Percentiles rank a stretch among this genome's conserved stretches.
phyloP scores from a whole-genome alignment of 2,888 invertebrate species.

The Embidobia sp. region DNA sequence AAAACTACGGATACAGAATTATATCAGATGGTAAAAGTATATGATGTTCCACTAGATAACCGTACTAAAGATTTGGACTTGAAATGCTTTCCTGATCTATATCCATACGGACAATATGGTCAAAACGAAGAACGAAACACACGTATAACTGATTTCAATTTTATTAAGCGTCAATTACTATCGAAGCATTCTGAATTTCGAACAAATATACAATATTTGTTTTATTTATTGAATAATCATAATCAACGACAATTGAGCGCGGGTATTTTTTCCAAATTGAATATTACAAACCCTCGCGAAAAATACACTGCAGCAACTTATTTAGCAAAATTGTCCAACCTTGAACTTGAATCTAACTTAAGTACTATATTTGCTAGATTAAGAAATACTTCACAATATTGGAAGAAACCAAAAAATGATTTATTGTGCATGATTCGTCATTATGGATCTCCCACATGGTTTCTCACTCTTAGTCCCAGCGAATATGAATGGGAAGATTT shows the following conservation, averaged over 20 bases:
- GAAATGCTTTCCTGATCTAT: constrained; percentile 63
- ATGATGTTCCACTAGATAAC: constrained; percentile 61
- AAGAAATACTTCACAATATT: too few relatives aligned
- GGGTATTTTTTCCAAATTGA: too few relatives aligned
- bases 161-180: too few relatives aligned
- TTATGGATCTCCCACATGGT: constrained; percentile 69
- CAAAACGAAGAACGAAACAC: constrained; percentile 58
- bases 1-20: not conserved
- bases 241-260: too few relatives aligned
- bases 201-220: too few relatives aligned
- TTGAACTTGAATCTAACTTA: constrained; percentile 8
- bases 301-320: too few relatives aligned
- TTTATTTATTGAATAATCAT: constrained; percentile 61
- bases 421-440: constrained; percentile 63
- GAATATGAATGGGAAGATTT: constrained; percentile 68
- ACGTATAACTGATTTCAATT: constrained; percentile 64
- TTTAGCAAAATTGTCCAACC: too few relatives aligned
- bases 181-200: too few relatives aligned
- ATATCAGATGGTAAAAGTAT: too few relatives aligned
- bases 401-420: too few relatives aligned
- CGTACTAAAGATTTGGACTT: constrained; percentile 58
- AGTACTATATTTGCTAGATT: constrained; percentile 1
- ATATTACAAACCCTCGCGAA: too few relatives aligned
- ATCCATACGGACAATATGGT: constrained; percentile 37
- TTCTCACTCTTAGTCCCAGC: constrained; percentile 56